Percentiles rank a stretch among this genome's conserved stretches.
These are phyloP conservation scores for Fratercula arctica DNA, from an alignment of 2,797 vertebrate genomes.

Conservation along the genomic window DNA sequence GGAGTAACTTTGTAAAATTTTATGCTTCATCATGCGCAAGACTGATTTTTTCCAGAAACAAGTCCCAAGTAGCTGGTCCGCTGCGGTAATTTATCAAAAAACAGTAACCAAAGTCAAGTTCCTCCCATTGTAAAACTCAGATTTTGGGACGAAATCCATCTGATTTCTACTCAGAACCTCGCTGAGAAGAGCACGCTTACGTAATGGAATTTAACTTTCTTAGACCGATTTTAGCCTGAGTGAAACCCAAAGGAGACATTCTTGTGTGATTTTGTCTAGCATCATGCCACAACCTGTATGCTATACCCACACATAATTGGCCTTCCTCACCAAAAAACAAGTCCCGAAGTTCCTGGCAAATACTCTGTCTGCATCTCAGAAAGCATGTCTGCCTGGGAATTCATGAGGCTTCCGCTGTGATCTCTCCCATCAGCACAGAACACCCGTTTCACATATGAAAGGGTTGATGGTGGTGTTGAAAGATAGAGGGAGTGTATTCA, in stretches of 20 bases:
- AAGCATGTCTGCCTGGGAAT: neutral
- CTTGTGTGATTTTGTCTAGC: neutral
- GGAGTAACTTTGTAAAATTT: neutral
- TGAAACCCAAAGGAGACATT: neutral
- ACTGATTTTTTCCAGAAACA: neutral
- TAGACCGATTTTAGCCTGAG: neutral
- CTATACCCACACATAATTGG: neutral
- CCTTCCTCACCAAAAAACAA: neutral
- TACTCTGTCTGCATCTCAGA: neutral
- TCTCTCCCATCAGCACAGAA: slow-evolving; percentile 21
- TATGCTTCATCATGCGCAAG: neutral
- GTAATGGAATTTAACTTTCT: neutral
- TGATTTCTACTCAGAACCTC: neutral
- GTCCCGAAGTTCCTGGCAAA: neutral
- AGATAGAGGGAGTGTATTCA: slow-evolving; percentile 47
- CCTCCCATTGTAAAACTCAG: neutral
- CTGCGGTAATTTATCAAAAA: neutral
- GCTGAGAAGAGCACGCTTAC: neutral
- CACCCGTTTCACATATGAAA: neutral
- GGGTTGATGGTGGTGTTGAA: slow-evolving; percentile 28
- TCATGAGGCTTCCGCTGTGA: neutral
- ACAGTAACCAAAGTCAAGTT: neutral
- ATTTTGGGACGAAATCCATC: neutral
- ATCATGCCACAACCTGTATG: neutral
- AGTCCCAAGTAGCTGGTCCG: neutral